phyloP scores from a whole-genome alignment of 2,797 vertebrate species.

The Cossypha polioptera region DNA sequence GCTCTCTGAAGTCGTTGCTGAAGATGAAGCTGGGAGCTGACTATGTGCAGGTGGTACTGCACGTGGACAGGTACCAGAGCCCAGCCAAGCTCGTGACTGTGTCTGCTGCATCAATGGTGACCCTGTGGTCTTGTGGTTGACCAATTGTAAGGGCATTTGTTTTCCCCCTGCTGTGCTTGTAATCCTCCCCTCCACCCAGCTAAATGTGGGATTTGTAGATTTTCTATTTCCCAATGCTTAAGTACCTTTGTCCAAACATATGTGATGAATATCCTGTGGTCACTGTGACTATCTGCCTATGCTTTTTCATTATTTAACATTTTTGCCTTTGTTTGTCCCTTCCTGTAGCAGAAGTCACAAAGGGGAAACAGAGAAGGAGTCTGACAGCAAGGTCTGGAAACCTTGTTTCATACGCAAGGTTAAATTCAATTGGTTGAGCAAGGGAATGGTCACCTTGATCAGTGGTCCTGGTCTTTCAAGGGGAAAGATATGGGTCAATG shows the following conservation, averaged over 20 bases:
- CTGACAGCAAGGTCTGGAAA: not conserved
- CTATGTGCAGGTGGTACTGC: not conserved
- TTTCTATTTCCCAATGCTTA: not conserved
- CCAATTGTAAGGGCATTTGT: not conserved
- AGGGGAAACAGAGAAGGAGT: not conserved
- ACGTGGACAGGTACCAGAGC: not conserved
- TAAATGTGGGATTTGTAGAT: not conserved
- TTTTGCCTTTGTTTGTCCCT: not conserved
- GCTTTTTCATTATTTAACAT: not conserved
- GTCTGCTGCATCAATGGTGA: not conserved
- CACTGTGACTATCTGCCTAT: not conserved
- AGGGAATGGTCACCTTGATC: not conserved
- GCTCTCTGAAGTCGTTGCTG: conserved; percentile 18
- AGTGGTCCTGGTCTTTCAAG: not conserved
- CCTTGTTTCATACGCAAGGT: not conserved
- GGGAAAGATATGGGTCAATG: not conserved
- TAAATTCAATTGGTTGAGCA: not conserved
- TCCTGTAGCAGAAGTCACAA: not conserved
- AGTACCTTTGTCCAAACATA: not conserved
- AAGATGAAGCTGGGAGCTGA: conserved; percentile 7
- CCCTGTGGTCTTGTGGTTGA: not conserved
- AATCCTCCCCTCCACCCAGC: not conserved
- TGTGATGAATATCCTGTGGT: not conserved
- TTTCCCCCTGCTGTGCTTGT: not conserved
- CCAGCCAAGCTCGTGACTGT: not conserved